phyloP scores from a whole-genome alignment of 1,140 invertebrate species.

The Diprion similis region DNA sequence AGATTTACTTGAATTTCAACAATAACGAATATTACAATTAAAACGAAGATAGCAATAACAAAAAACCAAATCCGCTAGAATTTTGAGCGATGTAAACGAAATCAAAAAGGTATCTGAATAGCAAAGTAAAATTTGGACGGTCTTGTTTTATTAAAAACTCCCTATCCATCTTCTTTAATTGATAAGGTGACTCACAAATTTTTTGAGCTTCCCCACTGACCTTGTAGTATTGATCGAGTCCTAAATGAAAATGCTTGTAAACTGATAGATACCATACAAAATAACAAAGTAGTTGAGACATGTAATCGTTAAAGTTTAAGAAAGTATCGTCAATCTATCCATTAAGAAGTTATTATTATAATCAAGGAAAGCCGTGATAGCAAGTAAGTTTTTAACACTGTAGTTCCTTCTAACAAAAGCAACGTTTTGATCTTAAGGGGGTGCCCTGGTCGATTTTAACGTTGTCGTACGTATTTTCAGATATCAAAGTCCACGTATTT shows the following conservation, averaged over 20 bases:
- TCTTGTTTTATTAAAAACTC: background rate
- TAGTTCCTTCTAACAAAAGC: background rate
- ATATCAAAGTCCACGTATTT: too few species aligned
- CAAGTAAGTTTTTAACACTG: background rate
- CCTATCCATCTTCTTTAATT: background rate
- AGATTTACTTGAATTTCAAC: background rate
- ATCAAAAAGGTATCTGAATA: background rate
- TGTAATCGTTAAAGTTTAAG: background rate
- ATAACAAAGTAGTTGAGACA: background rate
- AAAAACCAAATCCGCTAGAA: background rate
- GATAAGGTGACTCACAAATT: background rate
- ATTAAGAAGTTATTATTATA: background rate
- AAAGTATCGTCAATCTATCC: background rate
- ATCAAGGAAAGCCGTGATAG: background rate
- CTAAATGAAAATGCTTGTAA: background rate
- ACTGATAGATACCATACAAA: background rate
- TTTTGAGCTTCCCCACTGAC: background rate
- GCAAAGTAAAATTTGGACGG: background rate
- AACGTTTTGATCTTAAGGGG: too few species aligned
- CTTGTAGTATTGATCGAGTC: constrained; percentile 7
- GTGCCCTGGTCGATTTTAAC: too few species aligned
- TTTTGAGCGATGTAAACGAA: background rate
- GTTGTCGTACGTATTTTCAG: too few species aligned
- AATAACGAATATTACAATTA: background rate
- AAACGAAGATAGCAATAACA: background rate